Percentiles rank a stretch among this genome's conserved stretches.
Conservation (phyloP, 1,140 invertebrate species). For the Neotoxoptera formosana region DNA sequence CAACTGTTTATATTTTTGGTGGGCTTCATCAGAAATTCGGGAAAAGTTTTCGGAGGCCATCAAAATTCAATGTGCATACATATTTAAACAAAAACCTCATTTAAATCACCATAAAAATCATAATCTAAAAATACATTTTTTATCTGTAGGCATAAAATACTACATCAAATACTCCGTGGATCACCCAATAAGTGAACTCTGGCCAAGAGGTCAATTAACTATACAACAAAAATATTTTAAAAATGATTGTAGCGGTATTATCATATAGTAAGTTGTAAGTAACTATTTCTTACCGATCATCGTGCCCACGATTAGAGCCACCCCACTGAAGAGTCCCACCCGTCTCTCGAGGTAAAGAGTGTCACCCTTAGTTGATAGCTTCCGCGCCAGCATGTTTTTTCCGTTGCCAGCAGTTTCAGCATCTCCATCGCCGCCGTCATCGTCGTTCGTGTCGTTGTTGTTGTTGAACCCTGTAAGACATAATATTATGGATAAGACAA, state of each 20-base stretch:
- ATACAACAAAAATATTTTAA: not conserved
- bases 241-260: not conserved
- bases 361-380: slow-evolving; percentile 90
- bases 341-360: slow-evolving; percentile 96
- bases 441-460: slow-evolving; percentile 63
- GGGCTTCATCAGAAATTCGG: too few relatives aligned
- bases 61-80: too few relatives aligned
- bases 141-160: not conserved
- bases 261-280: not conserved
- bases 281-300: slow-evolving; percentile 79
- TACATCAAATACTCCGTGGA: not conserved
- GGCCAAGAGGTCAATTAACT: not conserved
- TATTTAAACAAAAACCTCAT: too few relatives aligned
- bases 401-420: slow-evolving; percentile 62
- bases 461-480: slow-evolving; percentile 63
- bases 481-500: slow-evolving; percentile 56
- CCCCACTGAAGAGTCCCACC: slow-evolving; percentile 97
- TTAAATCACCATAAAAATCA: too few relatives aligned
- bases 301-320: slow-evolving; percentile 95
- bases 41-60: too few relatives aligned
- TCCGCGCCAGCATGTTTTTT: slow-evolving; percentile 79
- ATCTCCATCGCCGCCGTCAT: slow-evolving; percentile 58
- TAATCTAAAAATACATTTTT: not conserved
- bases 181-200: not conserved
- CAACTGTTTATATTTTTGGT: too few relatives aligned